Base-by-base conservation (phyloP, 2,797 vertebrate species). In the Acrossocheilus fasciatus region DNA sequence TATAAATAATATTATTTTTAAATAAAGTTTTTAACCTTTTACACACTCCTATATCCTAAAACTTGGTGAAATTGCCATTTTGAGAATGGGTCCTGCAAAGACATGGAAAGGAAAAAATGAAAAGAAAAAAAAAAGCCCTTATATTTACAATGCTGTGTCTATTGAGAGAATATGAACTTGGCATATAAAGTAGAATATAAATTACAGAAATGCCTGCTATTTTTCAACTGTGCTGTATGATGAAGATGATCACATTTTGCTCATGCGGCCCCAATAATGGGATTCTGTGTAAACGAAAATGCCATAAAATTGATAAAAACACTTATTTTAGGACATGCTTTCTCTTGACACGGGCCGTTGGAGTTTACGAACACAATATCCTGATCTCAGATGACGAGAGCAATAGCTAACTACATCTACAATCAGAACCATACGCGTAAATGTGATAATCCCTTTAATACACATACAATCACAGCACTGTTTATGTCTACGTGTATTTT, bases 361-460 rank as follows among this genome's bases (percentile, higher is more conserved):
- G 70, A 72, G 69, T 72, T 70, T 41, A 41, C 9, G 20, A 34
- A 2, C 15, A 34, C 45, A 75, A 34, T 20, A 18, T 52, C 15
- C 5, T 73, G 70, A 73, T 73, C n/a, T 43, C 20, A 8, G 26
- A 50, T 74, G 72, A 50, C 7, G 15, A 74, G 43, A 30, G 4
- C n/a, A 4, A 30, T 2, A 30, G 1, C 23, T 10, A 50, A 62
- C 36, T 43, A 3, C 0, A 4, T 17, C 23, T 4, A 3, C 36
- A 43, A 64, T 64, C 8, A 3, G 26, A 64, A 64, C 57, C 57
- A 64, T 81, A 11, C 10, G 20, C 11, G 8, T 36, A 68, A 81
- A 81, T 50, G 43, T 68, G 59, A 34, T 81, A 52, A 81, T 81
- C 79, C 43, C 18, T 81, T 81, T 34, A 81, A 68, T 23, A 50